phyloP scores from a whole-genome alignment of 1,140 invertebrate species.

The Rhagoletis pomonella region DNA sequence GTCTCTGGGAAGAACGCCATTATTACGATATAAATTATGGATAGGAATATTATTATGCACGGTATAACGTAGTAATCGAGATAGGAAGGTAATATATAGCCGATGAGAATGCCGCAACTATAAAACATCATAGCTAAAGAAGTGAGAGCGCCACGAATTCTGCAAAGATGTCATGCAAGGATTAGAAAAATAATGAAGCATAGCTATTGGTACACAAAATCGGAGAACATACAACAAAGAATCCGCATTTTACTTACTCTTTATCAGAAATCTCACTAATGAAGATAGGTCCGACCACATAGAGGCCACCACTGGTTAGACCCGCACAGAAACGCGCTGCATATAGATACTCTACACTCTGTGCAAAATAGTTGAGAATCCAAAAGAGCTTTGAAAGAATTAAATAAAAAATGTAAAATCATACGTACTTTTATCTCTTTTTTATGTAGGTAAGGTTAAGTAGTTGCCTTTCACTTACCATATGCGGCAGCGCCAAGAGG shows the following conservation, averaged over 20 bases:
- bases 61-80: slow-evolving; percentile 81
- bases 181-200: neutral
- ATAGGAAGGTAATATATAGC: slow-evolving; percentile 82
- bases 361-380: slow-evolving; percentile 72
- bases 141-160: slow-evolving; percentile 85
- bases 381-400: slow-evolving; percentile 63
- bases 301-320: slow-evolving; percentile 72
- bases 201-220: neutral
- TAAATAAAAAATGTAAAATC: neutral
- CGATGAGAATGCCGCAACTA: slow-evolving; percentile 86
- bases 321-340: slow-evolving; percentile 73
- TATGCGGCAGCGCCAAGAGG: slow-evolving; percentile 69
- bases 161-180: slow-evolving; percentile 67
- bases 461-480: slow-evolving; percentile 60
- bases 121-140: slow-evolving; percentile 89
- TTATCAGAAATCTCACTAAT: slow-evolving; percentile 73
- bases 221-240: neutral
- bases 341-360: slow-evolving; percentile 68
- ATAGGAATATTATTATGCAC: slow-evolving; percentile 80
- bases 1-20: slow-evolving; percentile 89
- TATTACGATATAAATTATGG: slow-evolving; percentile 79
- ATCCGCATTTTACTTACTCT: slow-evolving; percentile 57
- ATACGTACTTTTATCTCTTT: neutral
- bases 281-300: slow-evolving; percentile 73
- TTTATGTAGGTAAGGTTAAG: neutral